Conservation (phyloP, 2,113 vertebrate species). For the Microcebus griseorufus region DNA sequence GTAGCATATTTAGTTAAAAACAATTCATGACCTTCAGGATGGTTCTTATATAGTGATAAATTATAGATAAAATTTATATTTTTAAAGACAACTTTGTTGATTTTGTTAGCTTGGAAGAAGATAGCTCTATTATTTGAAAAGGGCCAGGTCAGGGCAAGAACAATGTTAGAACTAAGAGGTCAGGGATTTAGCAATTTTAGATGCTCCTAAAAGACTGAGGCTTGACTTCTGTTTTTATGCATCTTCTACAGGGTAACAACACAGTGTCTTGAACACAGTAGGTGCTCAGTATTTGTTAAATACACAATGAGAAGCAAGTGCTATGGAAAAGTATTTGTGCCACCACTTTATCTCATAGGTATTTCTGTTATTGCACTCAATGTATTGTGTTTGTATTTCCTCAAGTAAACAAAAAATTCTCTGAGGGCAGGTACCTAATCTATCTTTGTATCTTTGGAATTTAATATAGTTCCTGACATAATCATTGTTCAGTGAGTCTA, state of each 20-base stretch:
- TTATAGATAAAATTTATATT: neutral
- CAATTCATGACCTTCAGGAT: neutral
- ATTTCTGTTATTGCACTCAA: neutral
- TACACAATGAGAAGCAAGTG: neutral
- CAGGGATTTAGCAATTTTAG: neutral
- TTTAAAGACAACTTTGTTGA: slow-evolving; percentile 45
- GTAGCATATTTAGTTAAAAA: slow-evolving; percentile 1
- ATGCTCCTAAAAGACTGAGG: neutral
- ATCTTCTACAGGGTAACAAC: neutral
- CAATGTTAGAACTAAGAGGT: neutral
- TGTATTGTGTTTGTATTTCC: neutral
- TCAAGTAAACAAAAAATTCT: slow-evolving; percentile 32
- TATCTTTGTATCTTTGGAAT: slow-evolving; percentile 41
- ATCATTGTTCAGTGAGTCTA: neutral
- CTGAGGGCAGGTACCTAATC: neutral
- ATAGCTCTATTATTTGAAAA: slow-evolving; percentile 13
- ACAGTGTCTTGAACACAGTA: neutral
- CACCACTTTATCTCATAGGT: neutral
- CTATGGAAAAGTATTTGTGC: slow-evolving; percentile 40
- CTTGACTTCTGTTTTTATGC: neutral
- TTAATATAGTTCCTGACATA: neutral
- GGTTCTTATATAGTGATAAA: neutral
- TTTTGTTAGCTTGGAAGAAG: slow-evolving; percentile 9
- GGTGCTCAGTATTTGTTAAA: slow-evolving; percentile 8
- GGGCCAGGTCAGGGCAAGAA: neutral